These are phyloP conservation scores for Dendrolimus kikuchii DNA, from an alignment of 1,140 invertebrate species.

Conservation along the genomic window DNA sequence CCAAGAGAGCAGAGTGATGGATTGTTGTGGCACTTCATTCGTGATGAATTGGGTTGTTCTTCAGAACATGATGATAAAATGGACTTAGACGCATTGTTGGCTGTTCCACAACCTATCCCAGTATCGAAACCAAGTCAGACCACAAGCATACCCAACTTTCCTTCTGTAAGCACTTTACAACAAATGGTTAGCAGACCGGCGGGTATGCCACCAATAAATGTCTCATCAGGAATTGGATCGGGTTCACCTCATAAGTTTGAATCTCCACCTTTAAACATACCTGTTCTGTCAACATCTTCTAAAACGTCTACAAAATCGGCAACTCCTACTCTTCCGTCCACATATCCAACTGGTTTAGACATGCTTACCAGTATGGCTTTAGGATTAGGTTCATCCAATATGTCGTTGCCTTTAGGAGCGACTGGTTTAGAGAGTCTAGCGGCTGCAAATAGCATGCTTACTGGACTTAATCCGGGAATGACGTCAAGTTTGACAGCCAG, in stretches of 20 bases:
- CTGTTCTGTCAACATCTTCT: conserved; percentile 54
- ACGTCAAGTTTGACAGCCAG: conserved; percentile 57
- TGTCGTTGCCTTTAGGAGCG: conserved; percentile 48
- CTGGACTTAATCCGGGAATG: conserved; percentile 55
- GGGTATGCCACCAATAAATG: conserved; percentile 62
- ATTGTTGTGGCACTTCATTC: conserved; percentile 76
- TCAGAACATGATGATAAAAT: conserved; percentile 73
- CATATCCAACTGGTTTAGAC: conserved; percentile 64
- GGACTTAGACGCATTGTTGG: conserved; percentile 66
- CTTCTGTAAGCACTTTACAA: conserved; percentile 65
- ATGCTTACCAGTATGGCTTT: conserved; percentile 70
- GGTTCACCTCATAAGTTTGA: conserved; percentile 66
- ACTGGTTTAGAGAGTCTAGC: conserved; percentile 57
- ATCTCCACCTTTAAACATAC: conserved; percentile 63
- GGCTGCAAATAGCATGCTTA: conserved; percentile 64
- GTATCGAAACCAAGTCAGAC: conserved; percentile 59
- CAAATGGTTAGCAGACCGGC: conserved; percentile 68
- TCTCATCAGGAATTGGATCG: conserved; percentile 59
- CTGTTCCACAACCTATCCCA: conserved; percentile 71
- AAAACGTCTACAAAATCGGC: conserved; percentile 62
- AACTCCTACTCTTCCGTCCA: conserved; percentile 35
- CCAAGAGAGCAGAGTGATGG: conserved; percentile 78
- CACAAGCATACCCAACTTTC: conserved; percentile 58
- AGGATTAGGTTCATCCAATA: conserved; percentile 55
- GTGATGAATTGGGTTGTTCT: conserved; percentile 71